Base-by-base conservation (phyloP, 2,888 invertebrate species). In the Ptilodon capucinus region DNA sequence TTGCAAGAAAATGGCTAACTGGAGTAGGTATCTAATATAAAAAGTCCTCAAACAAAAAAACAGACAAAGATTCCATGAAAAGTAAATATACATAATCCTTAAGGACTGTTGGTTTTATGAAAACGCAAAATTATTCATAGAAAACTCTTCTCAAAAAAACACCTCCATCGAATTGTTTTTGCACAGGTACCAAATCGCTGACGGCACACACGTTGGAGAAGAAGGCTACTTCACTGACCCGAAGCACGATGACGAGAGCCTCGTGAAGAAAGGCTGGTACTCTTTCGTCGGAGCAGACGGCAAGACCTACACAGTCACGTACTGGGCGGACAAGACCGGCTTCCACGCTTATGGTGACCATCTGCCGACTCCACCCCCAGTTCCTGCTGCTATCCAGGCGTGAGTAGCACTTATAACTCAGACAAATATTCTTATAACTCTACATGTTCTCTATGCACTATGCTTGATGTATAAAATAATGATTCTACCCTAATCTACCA, bases 241-340 rank as follows among this genome's bases (percentile, higher is more conserved):
- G 0, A 80, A 78, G 23, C 76, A 80, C 0, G 74, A 78, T 0
- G 70, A 84, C n/a, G 86, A 88, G 47, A 87, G 79, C 51, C 57
- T 86, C 1, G 91, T 91, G 42, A 91, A 91, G 76, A 85, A 81
- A 42, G 92, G 92, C 45, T 91, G 86, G 80, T 92, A 91, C 64
- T 86, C 88, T 0, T 91, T 71, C 72, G 63, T 71, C 0, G 91
- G 81, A 0, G 74, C 68, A 41, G 88, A 91, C 35, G 91, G 90
- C 60, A 86, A 81, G 57, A 70, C 75, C 8, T 91, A 91, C 81
- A 84, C 85, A 0, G 86, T 87, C 18, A 84, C 75, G 1, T 92
- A 84, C 68, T 89, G 84, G 79, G 91, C 91, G 19, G 92, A 91
- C 57, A 72, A 84, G 16, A 86, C 79, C 18, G 92, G 92, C 0